Evolutionary conservation across 2,888 invertebrate species (phyloP).

Genomic region (Pecten maximus): DNA sequence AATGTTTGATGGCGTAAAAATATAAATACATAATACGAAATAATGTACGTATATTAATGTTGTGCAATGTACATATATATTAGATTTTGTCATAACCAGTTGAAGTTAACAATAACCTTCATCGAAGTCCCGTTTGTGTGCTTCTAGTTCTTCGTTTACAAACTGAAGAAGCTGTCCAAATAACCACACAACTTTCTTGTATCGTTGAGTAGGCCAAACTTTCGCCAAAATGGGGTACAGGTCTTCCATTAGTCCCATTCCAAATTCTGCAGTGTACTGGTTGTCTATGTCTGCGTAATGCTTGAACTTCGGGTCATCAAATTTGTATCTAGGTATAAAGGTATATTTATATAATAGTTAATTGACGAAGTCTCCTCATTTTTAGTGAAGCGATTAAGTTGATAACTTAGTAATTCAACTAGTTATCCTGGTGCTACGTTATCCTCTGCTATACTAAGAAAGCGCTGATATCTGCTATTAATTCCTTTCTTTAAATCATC

Average conservation of each 20-base stretch:
- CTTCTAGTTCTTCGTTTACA: neutral
- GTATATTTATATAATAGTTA: neutral
- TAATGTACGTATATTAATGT: no score
- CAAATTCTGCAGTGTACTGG: conserved; percentile 33
- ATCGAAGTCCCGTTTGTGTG: conserved; percentile 39
- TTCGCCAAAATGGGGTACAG: conserved; percentile 31
- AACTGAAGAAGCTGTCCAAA: neutral
- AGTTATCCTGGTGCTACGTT: no score
- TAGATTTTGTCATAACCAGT: no score
- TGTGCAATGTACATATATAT: no score
- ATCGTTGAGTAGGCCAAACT: conserved; percentile 36
- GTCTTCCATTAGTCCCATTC: conserved; percentile 38
- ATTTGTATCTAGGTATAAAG: neutral
- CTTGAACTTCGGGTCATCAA: conserved; percentile 41
- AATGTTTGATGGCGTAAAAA: no score
- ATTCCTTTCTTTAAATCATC: no score
- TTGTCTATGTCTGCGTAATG: conserved; percentile 35
- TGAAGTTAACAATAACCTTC: conserved; percentile 5
- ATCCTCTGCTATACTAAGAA: no score
- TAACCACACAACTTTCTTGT: conserved; percentile 19
- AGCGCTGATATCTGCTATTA: no score
- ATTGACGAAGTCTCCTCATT: neutral
- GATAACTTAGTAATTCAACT: no score
- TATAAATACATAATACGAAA: no score
- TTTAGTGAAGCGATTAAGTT: no score